phyloP scores from a whole-genome alignment of 2,113 vertebrate genomes.

The Grantiella picta region DNA sequence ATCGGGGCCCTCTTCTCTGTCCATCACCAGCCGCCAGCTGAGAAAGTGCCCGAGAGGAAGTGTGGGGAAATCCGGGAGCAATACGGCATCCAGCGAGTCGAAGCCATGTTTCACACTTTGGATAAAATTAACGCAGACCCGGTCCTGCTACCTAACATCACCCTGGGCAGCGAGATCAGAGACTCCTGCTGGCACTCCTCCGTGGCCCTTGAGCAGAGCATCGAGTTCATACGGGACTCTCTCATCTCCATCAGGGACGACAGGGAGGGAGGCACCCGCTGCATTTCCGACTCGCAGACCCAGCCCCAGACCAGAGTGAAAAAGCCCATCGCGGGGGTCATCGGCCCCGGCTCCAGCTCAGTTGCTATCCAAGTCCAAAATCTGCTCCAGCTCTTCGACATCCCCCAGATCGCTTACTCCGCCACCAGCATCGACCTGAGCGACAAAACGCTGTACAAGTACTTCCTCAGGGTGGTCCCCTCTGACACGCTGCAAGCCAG shows the following conservation, averaged over 20 bases:
- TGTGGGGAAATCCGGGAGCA: constrained; percentile 97
- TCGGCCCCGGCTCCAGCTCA: constrained; percentile 97
- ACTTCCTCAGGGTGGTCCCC: constrained; percentile 95
- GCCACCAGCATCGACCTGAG: constrained; percentile 98
- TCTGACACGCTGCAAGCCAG: constrained; percentile 94
- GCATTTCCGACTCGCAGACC: constrained; percentile 85
- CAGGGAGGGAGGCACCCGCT: constrained; percentile 88
- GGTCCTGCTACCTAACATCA: constrained; percentile 92
- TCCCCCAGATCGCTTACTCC: constrained; percentile 97
- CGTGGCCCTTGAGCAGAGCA: constrained; percentile 97
- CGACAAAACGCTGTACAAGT: constrained; percentile 97
- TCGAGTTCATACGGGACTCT: constrained; percentile 98
- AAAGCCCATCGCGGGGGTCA: constrained; percentile 96
- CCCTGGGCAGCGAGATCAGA: constrained; percentile 94
- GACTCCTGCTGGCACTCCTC: constrained; percentile 99
- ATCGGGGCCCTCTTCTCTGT: constrained; percentile 98
- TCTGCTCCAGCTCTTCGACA: constrained; percentile 96
- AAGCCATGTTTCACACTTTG: constrained; percentile 98
- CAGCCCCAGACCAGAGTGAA: constrained; percentile 81
- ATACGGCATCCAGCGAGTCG: constrained; percentile 97
- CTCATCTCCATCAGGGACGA: constrained; percentile 96
- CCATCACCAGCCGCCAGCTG: constrained; percentile 95
- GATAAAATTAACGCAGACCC: constrained; percentile 95
- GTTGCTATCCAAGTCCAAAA: constrained; percentile 99
- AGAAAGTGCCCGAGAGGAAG: constrained; percentile 94